A percentile compares a stretch with the other conserved stretches of the same genome.
These are phyloP conservation scores for Paraescarpia echinospica DNA, from an alignment of 1,140 invertebrate genomes.

Conservation along the genomic window DNA sequence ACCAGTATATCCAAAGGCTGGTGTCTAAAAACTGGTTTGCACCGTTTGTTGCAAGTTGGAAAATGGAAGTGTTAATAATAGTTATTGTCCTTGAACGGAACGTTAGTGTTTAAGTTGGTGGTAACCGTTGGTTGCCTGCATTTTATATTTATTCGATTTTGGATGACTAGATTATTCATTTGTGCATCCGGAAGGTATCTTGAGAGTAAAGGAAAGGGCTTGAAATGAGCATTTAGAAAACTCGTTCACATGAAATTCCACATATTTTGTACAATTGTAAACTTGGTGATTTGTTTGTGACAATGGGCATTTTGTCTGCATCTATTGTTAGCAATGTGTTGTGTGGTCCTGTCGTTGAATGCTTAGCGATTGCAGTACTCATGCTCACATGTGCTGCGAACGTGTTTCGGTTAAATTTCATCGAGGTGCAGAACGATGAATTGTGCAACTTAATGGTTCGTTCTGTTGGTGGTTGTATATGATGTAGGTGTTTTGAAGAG, in stretches of 20 bases:
- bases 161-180: neutral
- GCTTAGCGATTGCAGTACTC: too few relatives aligned
- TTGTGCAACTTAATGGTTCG: neutral
- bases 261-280: neutral
- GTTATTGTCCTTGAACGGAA: neutral
- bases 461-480: neutral
- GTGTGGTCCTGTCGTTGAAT: neutral
- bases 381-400: neutral
- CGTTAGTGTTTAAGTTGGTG: neutral
- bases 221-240: neutral
- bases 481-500: neutral
- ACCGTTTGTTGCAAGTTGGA: neutral
- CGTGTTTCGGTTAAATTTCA: neutral
- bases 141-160: neutral
- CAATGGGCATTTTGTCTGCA: conserved; percentile 4
- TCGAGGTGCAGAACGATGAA: neutral
- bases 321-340: neutral
- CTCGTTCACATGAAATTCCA: neutral
- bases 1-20: too few relatives aligned
- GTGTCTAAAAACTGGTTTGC: neutral
- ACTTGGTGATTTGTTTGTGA: neutral
- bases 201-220: neutral
- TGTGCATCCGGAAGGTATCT: neutral
- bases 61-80: neutral
- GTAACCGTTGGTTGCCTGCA: neutral